Conservation (phyloP, 1,140 invertebrate genomes). For the Prorops nasuta region DNA sequence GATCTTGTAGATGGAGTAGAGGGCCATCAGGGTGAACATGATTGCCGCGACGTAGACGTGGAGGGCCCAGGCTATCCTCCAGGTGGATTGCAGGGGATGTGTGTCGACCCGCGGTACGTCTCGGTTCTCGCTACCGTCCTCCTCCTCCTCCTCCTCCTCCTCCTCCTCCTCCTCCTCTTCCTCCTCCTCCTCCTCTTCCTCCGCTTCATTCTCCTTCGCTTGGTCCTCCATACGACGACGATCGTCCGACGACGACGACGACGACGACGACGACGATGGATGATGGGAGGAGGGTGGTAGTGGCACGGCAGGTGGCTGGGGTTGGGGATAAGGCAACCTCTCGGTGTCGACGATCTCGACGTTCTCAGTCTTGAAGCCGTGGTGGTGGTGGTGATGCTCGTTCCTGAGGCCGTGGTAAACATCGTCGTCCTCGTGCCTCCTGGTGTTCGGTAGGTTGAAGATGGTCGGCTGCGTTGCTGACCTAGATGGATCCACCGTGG, state of each 20-base stretch:
- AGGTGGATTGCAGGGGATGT: slow-evolving; percentile 55
- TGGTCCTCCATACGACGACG: slow-evolving; percentile 7
- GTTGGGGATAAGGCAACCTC: slow-evolving; percentile 42
- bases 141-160: slow-evolving; percentile 6
- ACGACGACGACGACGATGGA: no score
- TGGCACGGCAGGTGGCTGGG: slow-evolving; percentile 45
- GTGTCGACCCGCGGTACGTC: slow-evolving; percentile 32
- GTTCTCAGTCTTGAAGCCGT: slow-evolving; percentile 40
- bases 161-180: not conserved
- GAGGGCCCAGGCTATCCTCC: slow-evolving; percentile 83
- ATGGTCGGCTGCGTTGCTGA: slow-evolving; percentile 44
- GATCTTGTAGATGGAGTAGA: slow-evolving; percentile 80
- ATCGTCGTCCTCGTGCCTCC: slow-evolving; percentile 33
- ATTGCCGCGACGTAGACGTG: slow-evolving; percentile 83
- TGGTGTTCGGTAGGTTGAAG: slow-evolving; percentile 47
- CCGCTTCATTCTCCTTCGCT: not conserved
- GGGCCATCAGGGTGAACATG: slow-evolving; percentile 76
- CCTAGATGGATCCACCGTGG: slow-evolving; percentile 14
- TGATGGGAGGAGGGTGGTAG: slow-evolving; percentile 36
- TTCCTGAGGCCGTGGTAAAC: slow-evolving; percentile 29
- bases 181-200: slow-evolving; percentile 12
- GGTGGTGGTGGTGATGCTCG: no score
- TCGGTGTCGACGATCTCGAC: slow-evolving; percentile 48
- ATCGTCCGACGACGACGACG: no score
- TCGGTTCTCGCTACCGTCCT: slow-evolving; percentile 20